Base-by-base conservation (phyloP, 2,113 vertebrate species). In the Eonycteris spelaea region DNA sequence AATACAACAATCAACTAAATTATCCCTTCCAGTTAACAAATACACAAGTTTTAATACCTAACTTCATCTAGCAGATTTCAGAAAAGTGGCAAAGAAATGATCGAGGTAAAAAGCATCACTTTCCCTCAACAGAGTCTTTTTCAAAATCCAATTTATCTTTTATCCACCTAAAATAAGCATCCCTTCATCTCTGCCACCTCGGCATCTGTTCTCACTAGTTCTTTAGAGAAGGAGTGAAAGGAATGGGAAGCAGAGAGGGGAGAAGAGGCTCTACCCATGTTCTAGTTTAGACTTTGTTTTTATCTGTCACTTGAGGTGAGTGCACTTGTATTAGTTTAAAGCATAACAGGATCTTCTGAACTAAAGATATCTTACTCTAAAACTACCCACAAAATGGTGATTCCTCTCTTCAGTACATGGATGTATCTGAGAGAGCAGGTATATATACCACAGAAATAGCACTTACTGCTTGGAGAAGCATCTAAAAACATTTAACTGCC, bases 121-220 rank as follows among this genome's bases (percentile, higher is more conserved):
- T 48, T 35, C 21, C 24, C 71, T 78, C 38, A 51, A 95, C 18
- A 90, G 79, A 91, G 83, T 15, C 48, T 63, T 94, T 59, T 28
- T 95, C 24, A 51, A 93, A 92, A 86, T 22, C 26, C 65, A 78
- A 18, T 22, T 26, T 43, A 71, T 55, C 59, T 35, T 75, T 90
- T 70, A 90, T 30, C 79, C 67, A 86, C 11, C 38, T 78, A 59
- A 86, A 94, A 95, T 43, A 82, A 68, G 68, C 43, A 70, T 15
- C 63, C 40, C 14, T 74, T 78, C 26, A 48, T 18, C 80, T 80
- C 75, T 83, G 45, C 48, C 48, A 43, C 48, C 83, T 48, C 10
- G 26, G 77, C 57, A 77, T 84, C 71, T 90, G 59, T 68, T 77
- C 82, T 93, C 77, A 35, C 86, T 79, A 79, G 73, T n/a, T 94